Conservation (phyloP, 2,888 invertebrate genomes). For the Nephrotoma appendiculata region DNA sequence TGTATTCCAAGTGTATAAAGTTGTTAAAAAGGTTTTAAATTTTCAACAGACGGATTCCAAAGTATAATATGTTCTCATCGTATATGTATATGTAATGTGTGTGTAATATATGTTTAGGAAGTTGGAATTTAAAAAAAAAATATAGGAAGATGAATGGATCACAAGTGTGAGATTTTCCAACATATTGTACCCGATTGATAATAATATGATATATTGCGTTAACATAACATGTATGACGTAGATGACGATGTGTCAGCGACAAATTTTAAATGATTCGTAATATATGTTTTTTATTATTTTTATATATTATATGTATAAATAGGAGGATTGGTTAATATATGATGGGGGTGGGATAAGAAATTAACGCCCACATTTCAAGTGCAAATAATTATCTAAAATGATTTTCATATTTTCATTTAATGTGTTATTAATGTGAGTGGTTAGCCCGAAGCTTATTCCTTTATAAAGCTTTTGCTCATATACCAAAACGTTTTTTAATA, state of each 20-base stretch:
- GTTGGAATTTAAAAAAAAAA: background rate
- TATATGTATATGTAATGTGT: background rate
- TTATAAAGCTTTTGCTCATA: too few relatives aligned
- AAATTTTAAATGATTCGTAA: background rate
- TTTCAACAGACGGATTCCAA: background rate
- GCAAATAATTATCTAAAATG: background rate
- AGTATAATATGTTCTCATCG: background rate
- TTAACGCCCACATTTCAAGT: background rate
- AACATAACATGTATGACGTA: background rate
- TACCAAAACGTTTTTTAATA: too few relatives aligned
- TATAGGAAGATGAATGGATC: background rate
- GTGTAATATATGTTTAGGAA: background rate
- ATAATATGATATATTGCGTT: background rate
- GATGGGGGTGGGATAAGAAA: background rate
- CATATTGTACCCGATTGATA: background rate
- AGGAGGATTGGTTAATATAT: background rate
- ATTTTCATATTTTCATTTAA: background rate
- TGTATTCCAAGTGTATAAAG: background rate
- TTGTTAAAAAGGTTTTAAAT: background rate
- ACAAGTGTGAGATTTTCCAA: background rate
- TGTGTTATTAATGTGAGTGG: too few relatives aligned
- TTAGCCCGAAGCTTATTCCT: too few relatives aligned
- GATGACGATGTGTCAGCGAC: background rate
- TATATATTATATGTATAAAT: too few relatives aligned
- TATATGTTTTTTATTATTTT: background rate